These are phyloP conservation scores for Charaxes varanes DNA, from an alignment of 1,140 invertebrate genomes.

Conservation along the genomic window DNA sequence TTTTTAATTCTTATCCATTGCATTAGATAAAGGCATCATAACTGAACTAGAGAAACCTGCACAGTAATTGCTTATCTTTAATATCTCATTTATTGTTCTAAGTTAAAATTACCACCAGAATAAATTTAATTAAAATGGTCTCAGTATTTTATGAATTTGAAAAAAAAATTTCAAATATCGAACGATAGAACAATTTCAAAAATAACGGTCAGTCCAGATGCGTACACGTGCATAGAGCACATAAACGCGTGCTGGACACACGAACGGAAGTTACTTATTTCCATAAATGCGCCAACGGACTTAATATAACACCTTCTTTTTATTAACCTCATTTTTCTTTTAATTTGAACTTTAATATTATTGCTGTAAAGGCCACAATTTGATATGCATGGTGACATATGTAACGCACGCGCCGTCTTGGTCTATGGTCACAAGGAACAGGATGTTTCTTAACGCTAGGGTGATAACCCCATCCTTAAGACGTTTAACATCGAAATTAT, in stretches of 20 bases:
- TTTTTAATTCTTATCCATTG: too few species aligned
- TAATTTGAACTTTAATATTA: slow-evolving; percentile 12
- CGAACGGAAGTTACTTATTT: slow-evolving; percentile 61
- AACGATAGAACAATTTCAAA: slow-evolving; percentile 18
- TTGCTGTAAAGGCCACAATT: background rate
- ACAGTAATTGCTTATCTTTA: too few species aligned
- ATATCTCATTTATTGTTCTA: too few species aligned
- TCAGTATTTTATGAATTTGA: background rate
- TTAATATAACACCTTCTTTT: slow-evolving; percentile 4
- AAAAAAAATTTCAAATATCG: slow-evolving; percentile 2
- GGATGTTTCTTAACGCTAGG: slow-evolving; percentile 47
- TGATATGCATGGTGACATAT: background rate
- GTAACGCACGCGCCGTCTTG: slow-evolving; percentile 40
- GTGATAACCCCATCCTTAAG: slow-evolving; percentile 53
- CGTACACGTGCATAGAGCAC: slow-evolving; percentile 36
- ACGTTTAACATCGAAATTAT: slow-evolving; percentile 23
- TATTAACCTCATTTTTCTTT: background rate
- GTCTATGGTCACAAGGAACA: slow-evolving; percentile 40
- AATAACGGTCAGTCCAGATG: slow-evolving; percentile 26
- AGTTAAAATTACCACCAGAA: too few species aligned
- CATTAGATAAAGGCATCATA: too few species aligned
- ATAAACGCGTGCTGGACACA: slow-evolving; percentile 51
- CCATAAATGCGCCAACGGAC: slow-evolving; percentile 33
- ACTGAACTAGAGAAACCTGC: too few species aligned
- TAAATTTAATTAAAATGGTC: too few species aligned